Conservation (phyloP, 2,113 vertebrate genomes). For the Callionymus lyra region DNA sequence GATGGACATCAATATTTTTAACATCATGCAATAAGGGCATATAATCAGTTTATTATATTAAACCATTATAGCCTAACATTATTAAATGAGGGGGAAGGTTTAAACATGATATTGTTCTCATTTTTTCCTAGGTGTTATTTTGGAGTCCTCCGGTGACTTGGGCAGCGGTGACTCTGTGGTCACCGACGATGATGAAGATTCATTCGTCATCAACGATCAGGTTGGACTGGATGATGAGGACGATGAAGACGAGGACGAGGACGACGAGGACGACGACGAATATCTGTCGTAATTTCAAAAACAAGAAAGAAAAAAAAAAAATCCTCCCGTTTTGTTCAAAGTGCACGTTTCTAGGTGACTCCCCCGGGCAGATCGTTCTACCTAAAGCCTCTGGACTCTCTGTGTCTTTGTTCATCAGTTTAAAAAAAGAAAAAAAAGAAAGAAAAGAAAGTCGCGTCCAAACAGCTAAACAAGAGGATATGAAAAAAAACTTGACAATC, state of each 20-base stretch:
- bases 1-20: too few species aligned
- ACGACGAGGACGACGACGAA: constrained; percentile 76
- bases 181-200: constrained; percentile 60
- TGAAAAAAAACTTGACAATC: constrained; percentile 25
- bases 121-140: constrained; percentile 60
- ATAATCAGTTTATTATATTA: too few species aligned
- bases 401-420: constrained; percentile 82
- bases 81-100: too few species aligned
- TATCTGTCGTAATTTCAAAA: constrained; percentile 72
- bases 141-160: constrained; percentile 88
- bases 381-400: constrained; percentile 72
- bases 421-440: constrained; percentile 15
- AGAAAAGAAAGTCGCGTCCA: constrained; percentile 43
- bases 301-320: constrained; percentile 23
- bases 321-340: constrained; percentile 57
- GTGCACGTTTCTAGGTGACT: constrained; percentile 75
- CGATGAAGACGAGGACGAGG: constrained; percentile 84
- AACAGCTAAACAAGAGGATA: constrained; percentile 37
- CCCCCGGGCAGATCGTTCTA: constrained; percentile 67
- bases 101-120: too few species aligned
- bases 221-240: constrained; percentile 80
- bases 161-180: constrained; percentile 85
- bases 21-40: too few species aligned
- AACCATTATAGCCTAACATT: too few species aligned
- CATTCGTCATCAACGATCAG: constrained; percentile 71